These are phyloP conservation scores for Drosophila takahashii DNA, from an alignment of 1,140 invertebrate species.

Conservation along the genomic window DNA sequence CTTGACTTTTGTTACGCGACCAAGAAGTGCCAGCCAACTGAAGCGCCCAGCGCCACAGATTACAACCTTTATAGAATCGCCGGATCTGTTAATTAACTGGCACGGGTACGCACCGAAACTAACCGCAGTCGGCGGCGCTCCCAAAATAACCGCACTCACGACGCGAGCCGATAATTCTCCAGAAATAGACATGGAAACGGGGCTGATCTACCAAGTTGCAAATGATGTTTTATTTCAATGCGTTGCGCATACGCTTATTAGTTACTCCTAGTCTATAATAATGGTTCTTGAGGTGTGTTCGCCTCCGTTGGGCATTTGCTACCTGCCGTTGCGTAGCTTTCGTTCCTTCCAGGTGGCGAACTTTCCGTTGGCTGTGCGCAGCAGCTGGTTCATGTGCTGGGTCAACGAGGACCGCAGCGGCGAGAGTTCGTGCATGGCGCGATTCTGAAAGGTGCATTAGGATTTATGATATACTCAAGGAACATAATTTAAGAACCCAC, in stretches of 20 bases:
- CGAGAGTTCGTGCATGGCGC: slow-evolving; percentile 91
- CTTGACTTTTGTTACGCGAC: not conserved
- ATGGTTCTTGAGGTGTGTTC: slow-evolving; percentile 54
- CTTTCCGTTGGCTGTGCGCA: slow-evolving; percentile 93
- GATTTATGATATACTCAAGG: no score
- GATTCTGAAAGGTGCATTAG: slow-evolving; percentile 86
- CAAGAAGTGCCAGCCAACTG: slow-evolving; percentile 12
- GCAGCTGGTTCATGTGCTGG: slow-evolving; percentile 93
- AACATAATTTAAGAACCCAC: no score
- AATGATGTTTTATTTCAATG: slow-evolving; percentile 50
- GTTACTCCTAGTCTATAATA: slow-evolving; percentile 46
- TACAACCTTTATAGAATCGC: slow-evolving; percentile 27
- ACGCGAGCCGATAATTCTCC: not conserved
- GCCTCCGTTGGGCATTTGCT: slow-evolving; percentile 56
- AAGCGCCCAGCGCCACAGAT: slow-evolving; percentile 14
- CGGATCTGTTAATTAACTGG: slow-evolving; percentile 15
- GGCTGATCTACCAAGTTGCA: slow-evolving; percentile 26
- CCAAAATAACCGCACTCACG: slow-evolving; percentile 30
- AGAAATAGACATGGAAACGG: slow-evolving; percentile 16
- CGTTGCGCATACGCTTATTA: slow-evolving; percentile 34
- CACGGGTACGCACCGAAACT: slow-evolving; percentile 2
- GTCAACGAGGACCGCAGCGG: slow-evolving; percentile 92
- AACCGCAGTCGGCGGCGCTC: slow-evolving; percentile 7
- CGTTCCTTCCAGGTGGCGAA: slow-evolving; percentile 94
- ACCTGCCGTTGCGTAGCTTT: slow-evolving; percentile 85